A percentile compares a stretch with the other conserved stretches of the same genome.
phyloP scores from a whole-genome alignment of 1,140 invertebrate species.

The Galendromus occidentalis region DNA sequence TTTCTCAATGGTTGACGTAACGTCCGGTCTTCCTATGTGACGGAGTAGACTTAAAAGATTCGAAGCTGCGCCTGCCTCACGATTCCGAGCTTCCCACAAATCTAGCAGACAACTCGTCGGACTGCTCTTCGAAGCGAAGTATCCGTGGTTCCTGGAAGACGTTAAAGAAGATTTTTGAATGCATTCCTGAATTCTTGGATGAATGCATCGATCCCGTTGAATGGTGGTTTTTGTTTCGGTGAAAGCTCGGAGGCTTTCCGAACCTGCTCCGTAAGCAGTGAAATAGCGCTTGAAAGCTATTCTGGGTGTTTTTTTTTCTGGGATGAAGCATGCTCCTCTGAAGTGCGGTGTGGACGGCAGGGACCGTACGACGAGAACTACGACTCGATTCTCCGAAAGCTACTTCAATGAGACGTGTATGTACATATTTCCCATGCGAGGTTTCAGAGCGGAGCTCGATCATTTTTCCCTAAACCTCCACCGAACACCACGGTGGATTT shows the following conservation, averaged over 20 bases:
- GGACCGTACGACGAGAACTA: too few species aligned
- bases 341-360: too few species aligned
- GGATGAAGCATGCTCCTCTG: too few species aligned
- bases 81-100: slow-evolving; percentile 78
- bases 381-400: not conserved
- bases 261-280: not conserved
- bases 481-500: not conserved
- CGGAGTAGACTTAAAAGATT: slow-evolving; percentile 67
- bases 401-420: not conserved
- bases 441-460: not conserved
- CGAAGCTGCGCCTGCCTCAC: slow-evolving; percentile 63
- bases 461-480: not conserved
- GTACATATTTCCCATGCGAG: not conserved
- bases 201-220: not conserved
- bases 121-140: slow-evolving; percentile 81
- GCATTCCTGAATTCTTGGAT: not conserved
- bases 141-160: slow-evolving; percentile 60
- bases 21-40: slow-evolving; percentile 80
- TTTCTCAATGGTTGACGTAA: slow-evolving; percentile 64
- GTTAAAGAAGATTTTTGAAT: not conserved
- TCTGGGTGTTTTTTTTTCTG: too few species aligned
- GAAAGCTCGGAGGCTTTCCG: not conserved
- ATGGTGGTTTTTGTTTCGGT: not conserved
- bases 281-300: too few species aligned
- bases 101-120: slow-evolving; percentile 86